These are phyloP conservation scores for Aulostomus chinensis DNA, from an alignment of 2,797 vertebrate species.

Conservation along the genomic window DNA sequence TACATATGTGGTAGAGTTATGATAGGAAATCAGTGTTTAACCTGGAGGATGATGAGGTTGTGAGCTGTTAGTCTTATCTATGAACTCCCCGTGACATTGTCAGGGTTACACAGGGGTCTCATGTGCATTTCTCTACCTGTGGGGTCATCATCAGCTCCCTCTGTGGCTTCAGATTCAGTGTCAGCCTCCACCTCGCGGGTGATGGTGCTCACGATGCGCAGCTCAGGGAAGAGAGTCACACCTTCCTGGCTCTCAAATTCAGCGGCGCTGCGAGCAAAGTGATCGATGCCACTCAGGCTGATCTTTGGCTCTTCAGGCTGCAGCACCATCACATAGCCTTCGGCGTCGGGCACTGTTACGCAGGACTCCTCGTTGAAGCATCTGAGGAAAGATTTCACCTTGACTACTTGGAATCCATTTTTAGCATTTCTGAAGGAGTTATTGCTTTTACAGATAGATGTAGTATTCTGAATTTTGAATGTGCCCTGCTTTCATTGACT, in stretches of 20 bases:
- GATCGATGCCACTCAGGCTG: slow-evolving; percentile 95
- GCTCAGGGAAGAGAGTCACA: slow-evolving; percentile 92
- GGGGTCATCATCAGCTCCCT: slow-evolving; percentile 89
- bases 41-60: not conserved
- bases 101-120: not conserved
- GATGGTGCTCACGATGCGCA: slow-evolving; percentile 96
- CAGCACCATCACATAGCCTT: slow-evolving; percentile 93
- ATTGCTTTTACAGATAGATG: not conserved
- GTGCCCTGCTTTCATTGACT: not conserved
- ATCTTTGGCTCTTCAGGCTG: slow-evolving; percentile 97
- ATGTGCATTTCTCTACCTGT: slow-evolving; percentile 80
- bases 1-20: not conserved
- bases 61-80: too few relatives aligned
- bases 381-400: slow-evolving; percentile 58
- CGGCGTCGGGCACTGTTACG: slow-evolving; percentile 84
- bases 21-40: not conserved
- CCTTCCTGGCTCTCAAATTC: slow-evolving; percentile 94
- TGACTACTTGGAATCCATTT: not conserved
- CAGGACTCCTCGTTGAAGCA: slow-evolving; percentile 92
- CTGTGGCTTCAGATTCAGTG: slow-evolving; percentile 73
- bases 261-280: slow-evolving; percentile 92
- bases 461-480: not conserved
- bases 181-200: slow-evolving; percentile 92
- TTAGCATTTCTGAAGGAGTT: not conserved
- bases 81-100: too few relatives aligned